Conservation (phyloP, 2,888 invertebrate species). For the Drosophila ezoana region DNA sequence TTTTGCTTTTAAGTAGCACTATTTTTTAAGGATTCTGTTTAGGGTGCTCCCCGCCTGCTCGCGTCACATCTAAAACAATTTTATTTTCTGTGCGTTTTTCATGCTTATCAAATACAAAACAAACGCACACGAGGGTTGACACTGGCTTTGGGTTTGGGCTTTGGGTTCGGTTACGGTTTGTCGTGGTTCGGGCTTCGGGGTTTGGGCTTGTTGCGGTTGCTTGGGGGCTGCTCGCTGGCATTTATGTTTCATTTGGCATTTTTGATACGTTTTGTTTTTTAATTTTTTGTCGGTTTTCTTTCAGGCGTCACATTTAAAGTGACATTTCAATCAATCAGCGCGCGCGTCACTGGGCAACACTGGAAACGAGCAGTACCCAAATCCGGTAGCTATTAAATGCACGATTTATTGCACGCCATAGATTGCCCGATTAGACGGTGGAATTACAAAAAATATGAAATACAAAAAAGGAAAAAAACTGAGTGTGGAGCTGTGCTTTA, state of each 20-base stretch:
- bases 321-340: conserved; percentile 83
- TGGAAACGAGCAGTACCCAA: conserved; percentile 2
- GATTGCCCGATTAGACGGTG: conserved; percentile 47
- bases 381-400: conserved; percentile 41
- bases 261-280: conserved; percentile 68
- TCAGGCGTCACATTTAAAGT: conserved; percentile 72
- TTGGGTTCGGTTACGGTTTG: background rate
- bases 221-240: conserved; percentile 53
- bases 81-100: conserved; percentile 69
- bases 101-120: conserved; percentile 82
- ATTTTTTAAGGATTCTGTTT: conserved; percentile 79
- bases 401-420: conserved; percentile 47
- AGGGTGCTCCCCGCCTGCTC: conserved; percentile 36
- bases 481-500: background rate
- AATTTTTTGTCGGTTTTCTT: conserved; percentile 47
- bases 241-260: conserved; percentile 78
- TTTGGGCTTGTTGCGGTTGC: conserved; percentile 52
- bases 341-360: conserved; percentile 33
- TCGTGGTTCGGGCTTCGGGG: conserved; percentile 8
- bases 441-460: conserved; percentile 8
- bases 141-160: conserved; percentile 11
- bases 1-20: conserved; percentile 76
- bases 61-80: conserved; percentile 62
- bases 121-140: conserved; percentile 75
- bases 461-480: background rate